These are phyloP conservation scores for Callaeas wilsoni DNA, from an alignment of 2,113 vertebrate genomes.

Conservation along the genomic window DNA sequence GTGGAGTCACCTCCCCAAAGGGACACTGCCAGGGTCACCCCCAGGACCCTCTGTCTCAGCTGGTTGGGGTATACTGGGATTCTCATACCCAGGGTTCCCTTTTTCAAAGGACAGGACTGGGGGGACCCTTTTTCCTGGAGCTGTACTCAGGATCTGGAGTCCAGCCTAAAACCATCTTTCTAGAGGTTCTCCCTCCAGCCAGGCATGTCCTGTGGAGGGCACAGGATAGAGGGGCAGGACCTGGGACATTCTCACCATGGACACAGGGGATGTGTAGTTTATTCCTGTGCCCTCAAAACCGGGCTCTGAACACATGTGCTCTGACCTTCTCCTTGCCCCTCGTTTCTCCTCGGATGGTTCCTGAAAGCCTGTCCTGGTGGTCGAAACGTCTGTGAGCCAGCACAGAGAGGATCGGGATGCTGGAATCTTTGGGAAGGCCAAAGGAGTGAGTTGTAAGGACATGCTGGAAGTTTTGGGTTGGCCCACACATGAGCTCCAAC, in stretches of 20 bases:
- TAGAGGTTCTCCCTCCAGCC: not conserved
- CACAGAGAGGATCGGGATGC: not conserved
- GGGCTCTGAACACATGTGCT: rapidly evolving
- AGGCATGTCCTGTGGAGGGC: not conserved
- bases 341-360: not conserved
- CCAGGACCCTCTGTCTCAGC: not conserved
- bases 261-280: not conserved
- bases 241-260: not conserved
- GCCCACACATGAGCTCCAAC: rapidly evolving
- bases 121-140: not conserved
- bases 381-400: rapidly evolving
- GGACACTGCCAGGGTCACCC: not conserved
- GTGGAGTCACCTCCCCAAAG: not conserved
- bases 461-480: not conserved
- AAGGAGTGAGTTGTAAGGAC: not conserved
- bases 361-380: not conserved
- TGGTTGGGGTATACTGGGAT: not conserved
- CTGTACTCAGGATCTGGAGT: not conserved
- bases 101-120: not conserved
- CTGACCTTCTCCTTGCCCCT: not conserved
- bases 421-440: not conserved
- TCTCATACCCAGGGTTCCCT: not conserved
- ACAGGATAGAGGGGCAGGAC: not conserved
- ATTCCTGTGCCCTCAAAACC: not conserved
- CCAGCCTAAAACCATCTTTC: not conserved